phyloP scores from a whole-genome alignment of 1,140 invertebrate species.

The Neotoxoptera formosana region DNA sequence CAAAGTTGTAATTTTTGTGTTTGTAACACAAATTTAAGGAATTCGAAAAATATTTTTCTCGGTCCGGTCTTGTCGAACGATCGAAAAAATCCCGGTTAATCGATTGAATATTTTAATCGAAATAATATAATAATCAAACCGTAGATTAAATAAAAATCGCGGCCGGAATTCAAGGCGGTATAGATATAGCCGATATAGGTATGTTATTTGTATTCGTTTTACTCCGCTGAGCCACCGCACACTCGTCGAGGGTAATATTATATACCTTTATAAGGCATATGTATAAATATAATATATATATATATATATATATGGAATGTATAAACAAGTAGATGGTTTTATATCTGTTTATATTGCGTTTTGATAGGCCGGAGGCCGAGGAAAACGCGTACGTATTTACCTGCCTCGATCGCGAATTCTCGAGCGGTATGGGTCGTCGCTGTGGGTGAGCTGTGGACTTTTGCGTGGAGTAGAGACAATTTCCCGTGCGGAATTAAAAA shows the following conservation, averaged over 20 bases:
- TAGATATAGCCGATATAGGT: not conserved
- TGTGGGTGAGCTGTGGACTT: not conserved
- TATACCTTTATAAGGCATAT: not conserved
- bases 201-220: not conserved
- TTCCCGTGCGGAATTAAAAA: conserved; percentile 19
- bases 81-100: not conserved
- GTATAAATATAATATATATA: not conserved
- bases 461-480: not conserved
- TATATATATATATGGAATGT: not conserved
- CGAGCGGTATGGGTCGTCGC: not conserved
- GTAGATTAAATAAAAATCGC: not conserved
- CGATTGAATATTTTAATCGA: not conserved
- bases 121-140: not conserved
- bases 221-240: not conserved
- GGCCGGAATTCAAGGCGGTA: not conserved
- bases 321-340: not conserved
- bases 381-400: not conserved
- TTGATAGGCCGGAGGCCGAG: not conserved
- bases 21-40: not conserved
- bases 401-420: not conserved
- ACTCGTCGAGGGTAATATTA: not conserved
- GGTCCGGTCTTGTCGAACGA: not conserved
- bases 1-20: not conserved
- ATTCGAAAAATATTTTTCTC: not conserved
- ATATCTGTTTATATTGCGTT: not conserved